Base-by-base conservation (phyloP, 2,888 invertebrate species). In the Drosophila emarginata region DNA sequence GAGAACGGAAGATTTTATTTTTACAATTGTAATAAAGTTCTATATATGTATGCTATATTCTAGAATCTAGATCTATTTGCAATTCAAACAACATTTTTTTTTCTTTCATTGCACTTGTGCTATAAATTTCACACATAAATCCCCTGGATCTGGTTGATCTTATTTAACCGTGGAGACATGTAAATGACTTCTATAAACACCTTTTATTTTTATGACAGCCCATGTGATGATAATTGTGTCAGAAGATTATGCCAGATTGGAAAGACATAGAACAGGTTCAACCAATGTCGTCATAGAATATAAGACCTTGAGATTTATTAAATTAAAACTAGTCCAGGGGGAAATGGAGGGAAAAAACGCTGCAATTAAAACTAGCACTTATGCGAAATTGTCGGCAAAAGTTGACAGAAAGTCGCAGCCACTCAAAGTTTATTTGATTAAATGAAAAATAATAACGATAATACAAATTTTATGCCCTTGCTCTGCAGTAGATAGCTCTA, bases 291-390 rank as follows among this genome's bases (percentile, higher is more conserved):
- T 28, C 9, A 32, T 32, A 28, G 28, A 39, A 39, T 6, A 14
- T 14, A 45, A 45, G 70, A 85, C 81, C 81, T 87, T 84, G 65
- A 40, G 51, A 61, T 58, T 79, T 74, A 87, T 81, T 76, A 69
- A 81, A 77, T 75, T 62, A 67, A 61, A 72, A 80, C 74, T 62
- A 12, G 15, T 23, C 39, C 36, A 57, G 4, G 18, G 12, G 1
- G 4, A 21, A 18, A 2, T 9, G 9, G 11, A 11, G 45, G 45
- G 21, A 56, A 54, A 71, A 73, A 56, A 14, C 39, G 57, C 14
- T 56, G 37, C 39, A 85, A 85, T 82, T 82, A 87, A 78, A 87
- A 69, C 28, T 62, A 57, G 51, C 59, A 61, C 52, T 72, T 72
- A 37, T 78, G 37, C 65, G 52, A 36, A 59, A 59, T 73, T 73